phyloP scores from a whole-genome alignment of 2,888 invertebrate species.

The Celastrina argiolus region DNA sequence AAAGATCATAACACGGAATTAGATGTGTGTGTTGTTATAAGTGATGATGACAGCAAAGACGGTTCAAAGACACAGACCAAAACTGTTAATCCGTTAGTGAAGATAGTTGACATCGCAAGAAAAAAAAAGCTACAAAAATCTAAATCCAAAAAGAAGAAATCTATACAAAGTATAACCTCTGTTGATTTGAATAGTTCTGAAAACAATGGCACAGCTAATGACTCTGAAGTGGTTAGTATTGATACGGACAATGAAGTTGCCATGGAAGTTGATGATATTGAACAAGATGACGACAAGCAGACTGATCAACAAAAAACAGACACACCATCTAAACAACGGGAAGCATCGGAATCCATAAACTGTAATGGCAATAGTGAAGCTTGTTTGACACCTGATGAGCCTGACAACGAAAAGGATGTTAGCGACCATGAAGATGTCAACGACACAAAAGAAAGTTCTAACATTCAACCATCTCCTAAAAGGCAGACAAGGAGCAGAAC shows the following conservation, averaged over 20 bases:
- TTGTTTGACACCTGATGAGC: not conserved
- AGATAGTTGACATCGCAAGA: slow-evolving; percentile 59
- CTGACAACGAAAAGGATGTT: slow-evolving; percentile 22
- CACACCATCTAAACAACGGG: slow-evolving; percentile 17
- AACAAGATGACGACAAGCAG: slow-evolving; percentile 28
- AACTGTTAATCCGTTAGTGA: slow-evolving; percentile 59
- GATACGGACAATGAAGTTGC: slow-evolving; percentile 30
- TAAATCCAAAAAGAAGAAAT: slow-evolving; percentile 48
- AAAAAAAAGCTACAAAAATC: slow-evolving; percentile 60
- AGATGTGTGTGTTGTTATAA: slow-evolving; percentile 54
- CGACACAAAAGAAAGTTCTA: slow-evolving; percentile 28
- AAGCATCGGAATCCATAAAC: slow-evolving; percentile 27
- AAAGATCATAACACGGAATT: slow-evolving; percentile 56
- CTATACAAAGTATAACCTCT: slow-evolving; percentile 34
- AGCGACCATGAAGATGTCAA: slow-evolving; percentile 25
- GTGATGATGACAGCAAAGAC: slow-evolving; percentile 61
- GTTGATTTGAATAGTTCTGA: slow-evolving; percentile 29
- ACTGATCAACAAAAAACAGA: slow-evolving; percentile 16
- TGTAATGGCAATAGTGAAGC: slow-evolving; percentile 9
- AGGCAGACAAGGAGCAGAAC: slow-evolving; percentile 52
- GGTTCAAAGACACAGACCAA: slow-evolving; percentile 39
- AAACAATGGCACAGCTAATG: slow-evolving; percentile 30
- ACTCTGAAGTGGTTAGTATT: slow-evolving; percentile 22
- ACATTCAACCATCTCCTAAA: slow-evolving; percentile 28
- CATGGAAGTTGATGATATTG: slow-evolving; percentile 34